Percentiles rank a stretch among this genome's conserved stretches.
Conservation (phyloP, 2,113 vertebrate genomes). For the Tetraodon nigroviridis region DNA sequence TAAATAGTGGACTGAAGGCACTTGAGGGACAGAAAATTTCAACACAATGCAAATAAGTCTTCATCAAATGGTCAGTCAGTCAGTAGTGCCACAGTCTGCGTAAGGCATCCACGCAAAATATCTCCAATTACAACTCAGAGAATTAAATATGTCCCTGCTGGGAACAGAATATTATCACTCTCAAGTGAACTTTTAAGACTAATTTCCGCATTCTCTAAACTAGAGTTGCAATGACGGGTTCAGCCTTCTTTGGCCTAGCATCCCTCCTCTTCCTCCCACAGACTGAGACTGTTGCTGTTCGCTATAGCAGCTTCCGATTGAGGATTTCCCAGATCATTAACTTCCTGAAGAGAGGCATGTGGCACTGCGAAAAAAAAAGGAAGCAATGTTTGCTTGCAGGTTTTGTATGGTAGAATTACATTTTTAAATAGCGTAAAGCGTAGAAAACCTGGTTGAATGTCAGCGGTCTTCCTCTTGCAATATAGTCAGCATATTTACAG, state of each 20-base stretch:
- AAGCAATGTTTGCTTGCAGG: neutral
- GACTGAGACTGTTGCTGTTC: constrained; percentile 8
- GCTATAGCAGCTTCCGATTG: constrained; percentile 83
- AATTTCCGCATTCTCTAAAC: constrained; percentile 20
- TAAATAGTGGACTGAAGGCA: constrained; percentile 55
- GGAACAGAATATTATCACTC: constrained; percentile 19
- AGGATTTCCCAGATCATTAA: constrained; percentile 96
- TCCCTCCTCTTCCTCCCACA: neutral
- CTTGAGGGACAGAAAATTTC: constrained; percentile 49
- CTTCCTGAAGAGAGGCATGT: constrained; percentile 90
- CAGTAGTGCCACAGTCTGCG: constrained; percentile 56
- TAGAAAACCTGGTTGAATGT: constrained; percentile 83
- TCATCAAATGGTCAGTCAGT: constrained; percentile 35
- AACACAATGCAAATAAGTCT: constrained; percentile 22
- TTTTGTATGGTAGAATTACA: neutral
- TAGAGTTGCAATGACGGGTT: constrained; percentile 16
- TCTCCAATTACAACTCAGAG: constrained; percentile 69
- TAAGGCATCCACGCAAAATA: constrained; percentile 29
- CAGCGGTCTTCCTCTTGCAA: constrained; percentile 80
- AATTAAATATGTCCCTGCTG: constrained; percentile 23
- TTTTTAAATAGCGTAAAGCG: neutral
- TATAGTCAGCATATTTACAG: constrained; percentile 91
- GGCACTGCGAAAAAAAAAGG: constrained; percentile 68
- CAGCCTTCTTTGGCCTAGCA: constrained; percentile 43
- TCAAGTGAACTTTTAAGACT: constrained; percentile 43